Base-by-base conservation (phyloP, 2,797 vertebrate genomes). In the Paramormyrops hopkinsi region DNA sequence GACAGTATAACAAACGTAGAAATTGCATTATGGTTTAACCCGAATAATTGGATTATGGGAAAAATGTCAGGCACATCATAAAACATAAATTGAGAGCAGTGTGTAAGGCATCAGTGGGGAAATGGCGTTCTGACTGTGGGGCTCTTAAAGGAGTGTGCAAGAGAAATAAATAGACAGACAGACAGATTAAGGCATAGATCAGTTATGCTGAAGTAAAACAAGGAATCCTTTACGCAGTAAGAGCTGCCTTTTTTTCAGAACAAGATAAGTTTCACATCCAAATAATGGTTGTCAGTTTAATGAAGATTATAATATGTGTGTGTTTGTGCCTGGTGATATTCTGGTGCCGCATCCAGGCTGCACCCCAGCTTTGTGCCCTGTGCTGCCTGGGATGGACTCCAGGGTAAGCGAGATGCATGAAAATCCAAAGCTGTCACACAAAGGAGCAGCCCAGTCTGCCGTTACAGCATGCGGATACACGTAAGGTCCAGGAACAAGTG, bases 1-100 rank as follows among this genome's bases (percentile, higher is more conserved):
- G 94, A 94, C 94, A 94, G 92, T 94, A 95, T 95, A 95, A 95
- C 95, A 95, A 96, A 95, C 93, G 94, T 91, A 94, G 90, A 93
- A 95, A 96, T 95, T 89, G 86, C 93, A 95, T 96, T 95, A 96
- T 93, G 93, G 92, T 92, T 93, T 92, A 92, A n/a, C 92, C 90
- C 76, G 91, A 89, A 92, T 93, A 94, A 96, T 93, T 92, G 86
- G 90, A 94, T 96, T 96, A 94, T 59, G 69, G 79, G 14, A 92
- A 92, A 91, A 94, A 94, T 93, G 93, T 93, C 93, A 94, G 94
- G 91, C 90, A 91, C 93, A 94, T 94, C 94, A 95, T 94, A 95
- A 95, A 92, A 92, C 93, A 94, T 93, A 93, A 94, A 96, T 95
- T 95, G 94, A 94, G 92, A 94, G 94, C 93, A 19, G 94, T 92